These are phyloP conservation scores for Xerus rutilus DNA, from an alignment of 2,797 vertebrate species.

Conservation along the genomic window DNA sequence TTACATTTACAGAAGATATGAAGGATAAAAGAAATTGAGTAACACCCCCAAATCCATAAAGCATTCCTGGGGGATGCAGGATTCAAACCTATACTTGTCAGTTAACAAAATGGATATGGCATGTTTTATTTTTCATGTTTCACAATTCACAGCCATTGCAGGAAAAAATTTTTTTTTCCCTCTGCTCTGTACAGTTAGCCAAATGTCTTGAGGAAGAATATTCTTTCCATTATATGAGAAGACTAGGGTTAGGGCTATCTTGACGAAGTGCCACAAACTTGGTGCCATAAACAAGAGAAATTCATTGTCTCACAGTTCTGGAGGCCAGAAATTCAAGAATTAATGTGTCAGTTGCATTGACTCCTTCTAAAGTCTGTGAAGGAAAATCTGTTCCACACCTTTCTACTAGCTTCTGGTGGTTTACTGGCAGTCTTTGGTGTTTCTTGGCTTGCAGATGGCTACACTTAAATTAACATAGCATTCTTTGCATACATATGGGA, in stretches of 20 bases:
- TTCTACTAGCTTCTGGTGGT: neutral
- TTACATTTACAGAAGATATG: neutral
- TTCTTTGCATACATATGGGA: no score
- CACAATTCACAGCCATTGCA: neutral
- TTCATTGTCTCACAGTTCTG: neutral
- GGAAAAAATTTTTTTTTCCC: neutral
- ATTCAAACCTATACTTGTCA: neutral
- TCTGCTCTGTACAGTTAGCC: neutral
- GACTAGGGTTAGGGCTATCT: neutral
- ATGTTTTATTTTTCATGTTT: neutral
- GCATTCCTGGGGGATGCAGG: neutral
- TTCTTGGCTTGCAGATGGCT: neutral
- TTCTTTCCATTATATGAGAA: neutral
- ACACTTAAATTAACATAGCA: neutral
- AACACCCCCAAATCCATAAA: neutral
- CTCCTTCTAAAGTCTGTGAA: neutral
- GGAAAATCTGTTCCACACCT: fast-evolving
- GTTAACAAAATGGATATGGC: neutral
- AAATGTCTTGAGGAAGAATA: neutral
- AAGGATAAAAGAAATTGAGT: neutral
- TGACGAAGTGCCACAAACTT: neutral
- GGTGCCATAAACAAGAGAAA: neutral
- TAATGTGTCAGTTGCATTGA: fast-evolving
- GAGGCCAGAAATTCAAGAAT: neutral
- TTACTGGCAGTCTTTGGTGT: neutral